phyloP scores from a whole-genome alignment of 1,140 invertebrate species.

The Schmidtea mediterranea region DNA sequence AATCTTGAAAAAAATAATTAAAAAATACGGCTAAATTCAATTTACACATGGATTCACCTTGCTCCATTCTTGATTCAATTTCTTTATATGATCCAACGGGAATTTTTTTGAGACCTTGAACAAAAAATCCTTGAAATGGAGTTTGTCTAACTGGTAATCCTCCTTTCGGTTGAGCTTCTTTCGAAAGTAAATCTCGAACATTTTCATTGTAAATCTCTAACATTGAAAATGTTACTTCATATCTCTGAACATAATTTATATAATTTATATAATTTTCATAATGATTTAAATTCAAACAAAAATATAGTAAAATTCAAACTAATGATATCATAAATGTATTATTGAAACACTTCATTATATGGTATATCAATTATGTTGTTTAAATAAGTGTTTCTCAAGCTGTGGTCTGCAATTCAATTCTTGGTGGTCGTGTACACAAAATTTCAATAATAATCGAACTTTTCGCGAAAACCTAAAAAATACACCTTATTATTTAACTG shows the following conservation, averaged over 20 bases:
- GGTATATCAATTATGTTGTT: too few species aligned
- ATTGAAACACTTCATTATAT: too few species aligned
- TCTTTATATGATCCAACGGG: constrained; percentile 26
- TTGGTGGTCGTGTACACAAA: too few species aligned
- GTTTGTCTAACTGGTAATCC: constrained; percentile 25
- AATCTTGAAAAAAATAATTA: too few species aligned
- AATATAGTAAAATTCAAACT: too few species aligned
- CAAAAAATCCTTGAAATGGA: constrained; percentile 26
- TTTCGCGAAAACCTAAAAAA: too few species aligned
- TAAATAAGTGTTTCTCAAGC: too few species aligned
- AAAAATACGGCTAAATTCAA: background rate
- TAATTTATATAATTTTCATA: background rate
- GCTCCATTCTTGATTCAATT: constrained; percentile 26
- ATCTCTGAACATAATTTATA: constrained; percentile 14
- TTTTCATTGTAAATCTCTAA: constrained; percentile 30
- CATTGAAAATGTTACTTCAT: constrained; percentile 28
- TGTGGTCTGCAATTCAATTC: too few species aligned
- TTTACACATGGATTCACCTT: constrained; percentile 13
- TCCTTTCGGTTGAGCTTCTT: constrained; percentile 23
- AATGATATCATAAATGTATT: too few species aligned
- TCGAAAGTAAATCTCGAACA: constrained; percentile 22
- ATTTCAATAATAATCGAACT: too few species aligned
- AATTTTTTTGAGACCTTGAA: constrained; percentile 23
- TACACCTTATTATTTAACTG: too few species aligned
- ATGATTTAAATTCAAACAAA: background rate